Evolutionary conservation across 1,140 invertebrate species (phyloP).

Genomic region (Drosophila insularis): DNA sequence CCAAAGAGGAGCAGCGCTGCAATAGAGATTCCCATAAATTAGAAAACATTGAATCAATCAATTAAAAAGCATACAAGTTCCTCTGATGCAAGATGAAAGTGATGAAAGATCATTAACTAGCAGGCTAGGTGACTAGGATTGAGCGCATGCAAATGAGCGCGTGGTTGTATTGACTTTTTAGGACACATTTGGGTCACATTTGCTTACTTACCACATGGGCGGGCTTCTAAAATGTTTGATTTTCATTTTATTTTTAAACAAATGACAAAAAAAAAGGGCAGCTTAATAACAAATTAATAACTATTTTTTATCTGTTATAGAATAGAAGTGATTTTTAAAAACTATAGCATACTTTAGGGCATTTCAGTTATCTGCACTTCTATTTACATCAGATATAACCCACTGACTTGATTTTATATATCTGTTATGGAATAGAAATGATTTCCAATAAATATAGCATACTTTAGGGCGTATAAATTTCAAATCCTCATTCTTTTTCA

Average conservation of each 20-base stretch:
- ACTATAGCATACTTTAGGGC: neutral
- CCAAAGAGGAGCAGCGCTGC: slow-evolving; percentile 91
- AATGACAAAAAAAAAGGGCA: slow-evolving; percentile 62
- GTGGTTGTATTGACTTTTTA: slow-evolving; percentile 1
- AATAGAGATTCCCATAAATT: slow-evolving; percentile 43
- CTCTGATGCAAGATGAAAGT: neutral
- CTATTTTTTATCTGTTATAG: neutral
- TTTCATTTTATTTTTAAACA: neutral
- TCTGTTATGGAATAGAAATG: neutral
- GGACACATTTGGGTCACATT: neutral
- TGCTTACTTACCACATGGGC: slow-evolving; percentile 75
- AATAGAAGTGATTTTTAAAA: neutral
- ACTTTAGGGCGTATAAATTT: neutral
- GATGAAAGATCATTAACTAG: slow-evolving; percentile 33
- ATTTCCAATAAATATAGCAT: neutral
- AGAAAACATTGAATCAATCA: neutral
- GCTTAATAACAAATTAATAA: slow-evolving; percentile 49
- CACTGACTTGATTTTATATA: neutral
- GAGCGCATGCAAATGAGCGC: slow-evolving; percentile 71
- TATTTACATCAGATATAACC: too few relatives aligned
- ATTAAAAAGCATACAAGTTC: neutral
- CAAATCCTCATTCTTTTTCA: neutral
- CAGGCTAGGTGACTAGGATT: slow-evolving; percentile 10
- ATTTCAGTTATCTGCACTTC: too few relatives aligned
- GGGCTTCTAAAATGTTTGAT: slow-evolving; percentile 64